Evolutionary conservation across 2,113 vertebrate species (phyloP).

Genomic region (Microcebus murinus): DNA sequence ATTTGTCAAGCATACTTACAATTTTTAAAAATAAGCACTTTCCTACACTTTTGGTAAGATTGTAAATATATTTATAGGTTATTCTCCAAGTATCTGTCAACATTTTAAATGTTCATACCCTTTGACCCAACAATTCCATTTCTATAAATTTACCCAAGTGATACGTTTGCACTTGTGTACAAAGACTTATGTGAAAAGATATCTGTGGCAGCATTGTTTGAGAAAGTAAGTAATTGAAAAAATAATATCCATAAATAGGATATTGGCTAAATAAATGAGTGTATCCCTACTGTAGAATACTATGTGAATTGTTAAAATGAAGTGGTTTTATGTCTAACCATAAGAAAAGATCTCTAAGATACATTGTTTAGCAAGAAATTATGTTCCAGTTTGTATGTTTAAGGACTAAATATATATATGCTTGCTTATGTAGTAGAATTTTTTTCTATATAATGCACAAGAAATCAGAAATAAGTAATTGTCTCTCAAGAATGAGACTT

Average conservation of each 20-base stretch:
- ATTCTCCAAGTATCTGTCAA: not conserved
- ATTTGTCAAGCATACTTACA: not conserved
- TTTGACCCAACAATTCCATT: not conserved
- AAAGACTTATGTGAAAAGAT: slow-evolving; percentile 13
- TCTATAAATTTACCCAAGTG: not conserved
- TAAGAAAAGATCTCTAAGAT: not conserved
- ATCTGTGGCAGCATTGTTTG: not conserved
- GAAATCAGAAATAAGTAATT: slow-evolving; percentile 7
- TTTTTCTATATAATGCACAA: not conserved
- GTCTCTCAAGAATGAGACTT: not conserved
- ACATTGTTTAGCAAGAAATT: not conserved
- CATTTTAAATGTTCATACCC: not conserved
- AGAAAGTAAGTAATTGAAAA: not conserved
- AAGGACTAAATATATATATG: not conserved
- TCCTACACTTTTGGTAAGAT: not conserved
- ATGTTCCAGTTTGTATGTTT: slow-evolving; percentile 25
- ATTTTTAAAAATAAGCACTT: not conserved
- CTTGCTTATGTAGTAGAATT: not conserved
- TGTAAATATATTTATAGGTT: not conserved
- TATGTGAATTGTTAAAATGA: not conserved
- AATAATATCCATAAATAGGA: not conserved
- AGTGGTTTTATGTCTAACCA: not conserved
- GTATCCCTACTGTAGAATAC: not conserved
- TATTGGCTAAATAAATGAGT: slow-evolving; percentile 6
- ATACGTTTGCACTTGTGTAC: slow-evolving; percentile 11